Evolutionary conservation across 2,797 vertebrate genomes (phyloP).

Genomic region (Pseudochromis fuscus): DNA sequence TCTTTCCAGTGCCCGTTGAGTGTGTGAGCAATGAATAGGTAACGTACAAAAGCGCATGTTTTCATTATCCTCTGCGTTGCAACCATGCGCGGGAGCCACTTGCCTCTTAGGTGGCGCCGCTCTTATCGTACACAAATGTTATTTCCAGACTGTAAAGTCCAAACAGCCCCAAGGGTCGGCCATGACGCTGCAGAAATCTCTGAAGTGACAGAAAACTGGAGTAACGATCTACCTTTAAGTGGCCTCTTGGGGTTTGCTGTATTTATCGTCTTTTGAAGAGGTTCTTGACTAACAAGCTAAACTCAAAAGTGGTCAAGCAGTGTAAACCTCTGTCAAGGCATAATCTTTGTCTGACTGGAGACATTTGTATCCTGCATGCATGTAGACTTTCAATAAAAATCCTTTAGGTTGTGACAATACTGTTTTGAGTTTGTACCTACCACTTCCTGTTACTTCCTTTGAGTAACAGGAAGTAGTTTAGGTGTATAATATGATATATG

Average conservation of each 20-base stretch:
- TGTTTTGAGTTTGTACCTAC: no score
- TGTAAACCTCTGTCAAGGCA: constrained; percentile 1
- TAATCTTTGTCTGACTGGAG: no score
- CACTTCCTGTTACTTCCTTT: no score
- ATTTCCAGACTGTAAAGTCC: constrained; percentile 19
- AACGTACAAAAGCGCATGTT: constrained; percentile 31
- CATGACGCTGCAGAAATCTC: constrained; percentile 4
- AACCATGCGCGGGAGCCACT: not conserved
- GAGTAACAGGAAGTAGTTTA: no score
- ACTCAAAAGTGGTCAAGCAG: no score
- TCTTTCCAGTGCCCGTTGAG: constrained; percentile 36
- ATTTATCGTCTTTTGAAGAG: not conserved
- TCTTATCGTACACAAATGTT: constrained; percentile 4
- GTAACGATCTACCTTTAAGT: constrained; percentile 13
- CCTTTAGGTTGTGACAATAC: no score
- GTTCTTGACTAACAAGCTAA: constrained; percentile 4
- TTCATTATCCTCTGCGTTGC: not conserved
- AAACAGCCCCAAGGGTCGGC: constrained; percentile 22
- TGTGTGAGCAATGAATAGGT: constrained; percentile 43
- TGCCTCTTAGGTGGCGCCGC: constrained; percentile 15
- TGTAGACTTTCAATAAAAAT: no score
- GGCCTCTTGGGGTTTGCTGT: constrained; percentile 18
- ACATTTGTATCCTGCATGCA: no score
- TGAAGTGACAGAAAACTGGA: constrained; percentile 19
- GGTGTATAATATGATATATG: no score